Evolutionary conservation across 2,888 invertebrate genomes (phyloP), one percentile per base, ranked within the genome.

Genomic region (Trissolcus brochymenae): DNA sequence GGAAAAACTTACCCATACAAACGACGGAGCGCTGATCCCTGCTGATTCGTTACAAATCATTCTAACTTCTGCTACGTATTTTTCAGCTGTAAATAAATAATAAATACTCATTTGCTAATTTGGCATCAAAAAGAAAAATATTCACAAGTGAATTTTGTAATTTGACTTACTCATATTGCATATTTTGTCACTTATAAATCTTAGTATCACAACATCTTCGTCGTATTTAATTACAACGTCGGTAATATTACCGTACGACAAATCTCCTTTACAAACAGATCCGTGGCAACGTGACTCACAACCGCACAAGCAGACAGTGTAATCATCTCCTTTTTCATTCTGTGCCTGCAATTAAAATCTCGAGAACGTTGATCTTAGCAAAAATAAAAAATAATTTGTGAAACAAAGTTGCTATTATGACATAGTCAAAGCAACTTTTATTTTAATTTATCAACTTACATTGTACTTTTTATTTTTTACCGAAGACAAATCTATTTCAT

Each of bases 151-250:
- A 51, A 51, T 17, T 51, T 17, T 14, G 7, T 1, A 21, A 51
- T 7, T 51, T 21, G 14, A 79, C 83, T 84, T 76, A 84, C 85
- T 82, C 60, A 83, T 74, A 16, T 57, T 64, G 68, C 87, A 87
- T 60, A 80, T 81, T 29, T 80, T 80, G 53, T 84, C 84, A 62
- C 84, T 82, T 2, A 78, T 73, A 59, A 82, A 86, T 49, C 81
- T 67, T 3, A 87, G 78, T 64, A 79, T 82, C 62, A 87, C 81
- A 16, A 80, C 53, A 60, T 86, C 77, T 49, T 68, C 77, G 7
- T 80, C 79, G 56, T 87, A 85, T 78, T 86, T 83, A 29, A 82
- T 83, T 54, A 82, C 75, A 9, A 87, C 85, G 29, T 76, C 80
- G 3, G 76, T 76, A 16, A 81, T 29, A 3, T 83, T 82, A 62